Evolutionary conservation across 2,888 invertebrate species (phyloP).

Genomic region (Colletes collaris): DNA sequence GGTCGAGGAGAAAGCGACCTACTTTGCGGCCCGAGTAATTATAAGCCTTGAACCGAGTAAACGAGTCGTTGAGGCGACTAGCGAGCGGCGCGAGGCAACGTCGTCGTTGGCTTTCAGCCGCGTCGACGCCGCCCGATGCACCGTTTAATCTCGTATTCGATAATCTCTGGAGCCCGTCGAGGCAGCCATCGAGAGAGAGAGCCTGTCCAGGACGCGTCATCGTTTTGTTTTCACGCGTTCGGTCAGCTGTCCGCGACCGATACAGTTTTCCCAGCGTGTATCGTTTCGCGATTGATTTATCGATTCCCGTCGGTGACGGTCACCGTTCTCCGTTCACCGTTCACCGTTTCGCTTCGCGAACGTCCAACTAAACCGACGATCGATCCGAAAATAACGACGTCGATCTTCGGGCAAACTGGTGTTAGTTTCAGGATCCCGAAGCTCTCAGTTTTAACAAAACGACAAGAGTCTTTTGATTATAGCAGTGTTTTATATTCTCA

Average conservation of each 20-base stretch:
- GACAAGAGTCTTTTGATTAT: too few relatives aligned
- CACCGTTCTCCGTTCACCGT: background rate
- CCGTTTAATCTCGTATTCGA: constrained; percentile 24
- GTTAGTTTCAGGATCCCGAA: too few relatives aligned
- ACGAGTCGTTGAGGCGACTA: constrained; percentile 73
- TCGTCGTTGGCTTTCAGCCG: background rate
- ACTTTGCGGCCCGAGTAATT: constrained; percentile 80
- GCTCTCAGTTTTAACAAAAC: too few relatives aligned
- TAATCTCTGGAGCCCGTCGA: constrained; percentile 19
- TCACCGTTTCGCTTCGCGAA: background rate
- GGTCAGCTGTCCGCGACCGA: constrained; percentile 6
- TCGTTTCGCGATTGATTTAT: constrained; percentile 18
- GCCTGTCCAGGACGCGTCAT: background rate
- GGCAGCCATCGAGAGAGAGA: background rate
- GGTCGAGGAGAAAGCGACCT: constrained; percentile 81
- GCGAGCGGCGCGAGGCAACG: constrained; percentile 42
- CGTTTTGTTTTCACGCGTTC: constrained; percentile 1
- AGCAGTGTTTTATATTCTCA: too few relatives aligned
- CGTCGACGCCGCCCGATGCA: constrained; percentile 24
- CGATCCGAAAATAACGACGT: too few relatives aligned
- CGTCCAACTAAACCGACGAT: background rate
- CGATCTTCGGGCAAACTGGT: too few relatives aligned
- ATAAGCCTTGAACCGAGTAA: constrained; percentile 81
- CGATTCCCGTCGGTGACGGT: constrained; percentile 14
- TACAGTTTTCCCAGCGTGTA: constrained; percentile 12